These are phyloP conservation scores for Euplexia lucipara DNA, from an alignment of 2,888 invertebrate genomes.

Conservation along the genomic window DNA sequence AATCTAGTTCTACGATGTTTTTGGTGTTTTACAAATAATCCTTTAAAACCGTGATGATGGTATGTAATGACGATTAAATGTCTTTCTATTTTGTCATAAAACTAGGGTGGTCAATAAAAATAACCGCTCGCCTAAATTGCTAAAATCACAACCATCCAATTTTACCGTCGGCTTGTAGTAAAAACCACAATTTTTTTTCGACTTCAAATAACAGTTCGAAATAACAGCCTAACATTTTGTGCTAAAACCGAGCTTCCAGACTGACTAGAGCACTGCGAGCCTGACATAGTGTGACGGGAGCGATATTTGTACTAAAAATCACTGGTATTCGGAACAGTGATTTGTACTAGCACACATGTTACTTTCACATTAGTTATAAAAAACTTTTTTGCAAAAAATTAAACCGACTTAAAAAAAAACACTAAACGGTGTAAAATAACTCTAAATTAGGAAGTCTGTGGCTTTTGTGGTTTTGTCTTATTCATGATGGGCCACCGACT, in stretches of 20 bases:
- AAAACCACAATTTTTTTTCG: constrained; percentile 15
- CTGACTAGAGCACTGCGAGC: constrained; percentile 1
- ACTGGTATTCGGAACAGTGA: constrained; percentile 34
- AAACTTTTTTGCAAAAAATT: too few species aligned
- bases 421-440: too few species aligned
- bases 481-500: too few species aligned
- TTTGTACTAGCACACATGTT: too few species aligned
- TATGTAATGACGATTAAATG: too few species aligned
- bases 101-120: neutral
- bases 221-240: constrained; percentile 30
- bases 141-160: constrained; percentile 29
- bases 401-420: too few species aligned
- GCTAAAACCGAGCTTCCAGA: constrained; percentile 18
- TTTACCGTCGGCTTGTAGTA: constrained; percentile 1
- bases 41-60: too few species aligned
- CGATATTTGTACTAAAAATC: constrained; percentile 38
- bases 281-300: constrained; percentile 19
- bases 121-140: constrained; percentile 18
- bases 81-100: neutral
- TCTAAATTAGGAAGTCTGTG: too few species aligned
- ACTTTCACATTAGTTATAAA: too few species aligned
- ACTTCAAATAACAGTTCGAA: constrained; percentile 36
- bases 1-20: too few species aligned
- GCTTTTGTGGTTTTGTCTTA: too few species aligned
- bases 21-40: too few species aligned